Conservation (phyloP, 2,113 vertebrate genomes). For the Varanus salvator region DNA sequence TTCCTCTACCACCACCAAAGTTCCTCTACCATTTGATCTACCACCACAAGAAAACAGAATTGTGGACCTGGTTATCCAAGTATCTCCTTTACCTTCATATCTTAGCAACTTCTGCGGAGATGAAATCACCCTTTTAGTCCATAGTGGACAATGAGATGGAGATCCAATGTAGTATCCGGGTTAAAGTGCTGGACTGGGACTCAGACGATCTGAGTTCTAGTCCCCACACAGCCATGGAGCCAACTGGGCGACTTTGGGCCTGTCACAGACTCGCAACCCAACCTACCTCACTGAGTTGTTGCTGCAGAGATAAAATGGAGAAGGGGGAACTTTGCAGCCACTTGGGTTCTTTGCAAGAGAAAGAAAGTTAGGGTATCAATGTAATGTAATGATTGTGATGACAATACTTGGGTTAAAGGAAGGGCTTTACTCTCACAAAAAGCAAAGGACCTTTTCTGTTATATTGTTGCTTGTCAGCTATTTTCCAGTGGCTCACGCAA, state of each 20-base stretch:
- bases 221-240: no score
- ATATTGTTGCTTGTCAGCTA: constrained; percentile 4
- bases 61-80: constrained; percentile 34
- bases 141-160: constrained; percentile 38
- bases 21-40: constrained; percentile 42
- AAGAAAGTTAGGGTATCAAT: no score
- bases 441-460: not conserved
- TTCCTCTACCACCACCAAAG: constrained; percentile 37
- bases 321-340: no score
- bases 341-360: no score
- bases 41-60: constrained; percentile 56
- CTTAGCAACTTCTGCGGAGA: constrained; percentile 52
- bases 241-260: no score
- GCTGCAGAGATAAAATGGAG: no score
- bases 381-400: no score
- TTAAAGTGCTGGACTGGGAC: no score
- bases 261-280: no score
- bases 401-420: constrained; percentile 13
- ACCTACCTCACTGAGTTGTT: no score
- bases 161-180: no score
- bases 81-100: constrained; percentile 67
- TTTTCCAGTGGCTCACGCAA: not conserved
- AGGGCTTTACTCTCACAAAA: constrained; percentile 38
- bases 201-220: no score
- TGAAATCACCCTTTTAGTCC: constrained; percentile 50